Conservation (phyloP, 2,888 invertebrate genomes). For the Mesorhabditis spiculigera region DNA sequence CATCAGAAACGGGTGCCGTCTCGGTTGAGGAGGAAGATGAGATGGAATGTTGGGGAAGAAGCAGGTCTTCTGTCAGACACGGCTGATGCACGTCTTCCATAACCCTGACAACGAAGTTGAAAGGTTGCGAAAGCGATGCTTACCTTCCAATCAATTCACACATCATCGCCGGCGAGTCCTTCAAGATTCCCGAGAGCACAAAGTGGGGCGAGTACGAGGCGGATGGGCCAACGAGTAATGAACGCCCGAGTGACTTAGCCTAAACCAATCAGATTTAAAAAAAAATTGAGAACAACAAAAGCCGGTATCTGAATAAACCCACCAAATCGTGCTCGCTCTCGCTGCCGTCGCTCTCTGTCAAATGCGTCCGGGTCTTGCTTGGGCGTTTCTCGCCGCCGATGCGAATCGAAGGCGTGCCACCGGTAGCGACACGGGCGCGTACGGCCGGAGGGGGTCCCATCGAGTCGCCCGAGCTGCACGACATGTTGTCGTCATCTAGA, state of each 20-base stretch:
- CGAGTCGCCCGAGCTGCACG: neutral
- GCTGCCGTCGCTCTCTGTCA: neutral
- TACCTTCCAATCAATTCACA: neutral
- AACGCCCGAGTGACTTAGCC: slow-evolving; percentile 32
- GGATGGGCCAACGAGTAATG: slow-evolving; percentile 48
- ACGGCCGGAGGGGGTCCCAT: neutral
- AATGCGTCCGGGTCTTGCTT: neutral
- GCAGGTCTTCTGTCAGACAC: neutral
- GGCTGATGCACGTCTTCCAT: neutral
- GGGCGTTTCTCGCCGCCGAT: neutral
- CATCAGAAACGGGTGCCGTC: slow-evolving; percentile 21
- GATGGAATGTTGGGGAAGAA: neutral
- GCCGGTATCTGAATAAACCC: neutral
- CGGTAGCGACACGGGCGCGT: neutral
- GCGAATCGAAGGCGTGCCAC: neutral
- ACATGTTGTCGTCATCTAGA: slow-evolving; percentile 1
- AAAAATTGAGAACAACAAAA: too few relatives aligned
- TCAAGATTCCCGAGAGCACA: slow-evolving; percentile 42
- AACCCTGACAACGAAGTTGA: neutral
- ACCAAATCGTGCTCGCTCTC: slow-evolving; percentile 2
- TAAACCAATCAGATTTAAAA: neutral
- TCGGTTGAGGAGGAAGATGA: slow-evolving; percentile 10
- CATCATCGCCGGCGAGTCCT: slow-evolving; percentile 18
- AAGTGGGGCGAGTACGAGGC: slow-evolving; percentile 46
- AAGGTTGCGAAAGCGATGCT: neutral